Conservation (phyloP, 2,888 invertebrate species). For the Hyposoter dolosus region DNA sequence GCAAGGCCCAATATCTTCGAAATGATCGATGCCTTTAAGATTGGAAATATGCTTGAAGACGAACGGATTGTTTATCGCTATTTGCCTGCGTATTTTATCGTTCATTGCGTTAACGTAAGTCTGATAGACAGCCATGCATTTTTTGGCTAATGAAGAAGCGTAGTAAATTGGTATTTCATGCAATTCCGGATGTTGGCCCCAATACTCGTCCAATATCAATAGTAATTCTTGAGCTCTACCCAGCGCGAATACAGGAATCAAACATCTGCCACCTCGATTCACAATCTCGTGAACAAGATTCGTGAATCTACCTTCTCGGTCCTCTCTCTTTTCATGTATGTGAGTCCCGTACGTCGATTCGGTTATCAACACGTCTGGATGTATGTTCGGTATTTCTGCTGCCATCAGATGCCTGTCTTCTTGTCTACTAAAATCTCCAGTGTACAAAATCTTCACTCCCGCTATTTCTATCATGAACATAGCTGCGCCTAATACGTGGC, state of each 20-base stretch:
- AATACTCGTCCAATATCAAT: constrained; percentile 97
- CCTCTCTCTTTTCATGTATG: constrained; percentile 99
- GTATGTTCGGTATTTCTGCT: constrained; percentile 98
- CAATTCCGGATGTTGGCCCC: constrained; percentile 98
- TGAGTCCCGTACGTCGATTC: constrained; percentile 99
- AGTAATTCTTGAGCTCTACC: constrained; percentile 98
- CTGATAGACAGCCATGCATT: constrained; percentile 99
- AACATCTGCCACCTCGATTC: constrained; percentile 97
- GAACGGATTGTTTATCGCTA: constrained; percentile 99
- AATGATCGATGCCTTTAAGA: constrained; percentile 99
- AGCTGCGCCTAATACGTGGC: constrained; percentile 99
- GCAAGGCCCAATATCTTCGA: constrained; percentile 99
- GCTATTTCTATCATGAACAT: constrained; percentile 99
- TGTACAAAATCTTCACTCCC: constrained; percentile 96
- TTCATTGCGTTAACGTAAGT: constrained; percentile 99
- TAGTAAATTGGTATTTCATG: constrained; percentile 99
- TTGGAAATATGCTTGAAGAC: constrained; percentile 99
- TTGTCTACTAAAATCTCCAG: constrained; percentile 99
- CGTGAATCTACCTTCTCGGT: constrained; percentile 97
- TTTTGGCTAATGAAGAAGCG: constrained; percentile 99
- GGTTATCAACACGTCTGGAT: constrained; percentile 98
- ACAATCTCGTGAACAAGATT: constrained; percentile 98
- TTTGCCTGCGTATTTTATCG: constrained; percentile 97
- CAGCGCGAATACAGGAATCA: constrained; percentile 99
- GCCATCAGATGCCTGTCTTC: constrained; percentile 99